Base-by-base conservation (phyloP, 2,888 invertebrate genomes). In the Drosophila peninsularis region DNA sequence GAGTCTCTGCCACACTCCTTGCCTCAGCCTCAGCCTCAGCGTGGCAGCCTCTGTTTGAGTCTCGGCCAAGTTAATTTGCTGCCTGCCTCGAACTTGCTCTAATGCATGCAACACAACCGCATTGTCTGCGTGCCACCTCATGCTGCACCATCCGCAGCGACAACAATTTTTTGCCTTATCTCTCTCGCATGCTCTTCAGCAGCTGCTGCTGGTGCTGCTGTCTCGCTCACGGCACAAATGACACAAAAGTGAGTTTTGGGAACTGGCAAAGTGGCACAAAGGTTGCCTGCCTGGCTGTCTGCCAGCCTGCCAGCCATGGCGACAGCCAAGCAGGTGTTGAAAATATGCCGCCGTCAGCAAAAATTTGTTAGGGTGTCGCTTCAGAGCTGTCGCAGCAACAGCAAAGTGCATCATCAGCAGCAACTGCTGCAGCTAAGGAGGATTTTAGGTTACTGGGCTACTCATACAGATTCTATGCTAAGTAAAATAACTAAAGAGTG, bases 211-310 rank as follows among this genome's bases (percentile, higher is more conserved):
- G 21, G 39, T 36, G 17, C 37, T 13, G 21, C 68, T 21, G 17
- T 49, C 32, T 32, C 36, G 32, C 9, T 41, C 49, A 41, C 62
- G 61, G 68, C 75, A 78, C 75, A 78, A 77, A 64, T 83, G 83
- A 83, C 83, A 83, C 83, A 87, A 83, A 83, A 83, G 88, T 83
- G 85, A 83, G 88, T 87, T 83, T 83, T 83, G 88, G 88, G 88
- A 83, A 83, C 86, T 87, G 82, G 83, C 88, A 85, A 85, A 85
- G 88, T 85, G 79, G 85, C 85, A 85, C 85, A 85, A 85, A 85
- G 85, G 85, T 85, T 85, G 86, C 88, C 79, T 75, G 79, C 61
- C 67, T 79, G 78, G 54, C 67, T 68, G 52, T 34, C 67, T 52
- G 68, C 53, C 45, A 17, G 76, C 75, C 76, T 56, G 79, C 54